Base-by-base conservation (phyloP, 1,140 invertebrate species). In the Tachypleus tridentatus region DNA sequence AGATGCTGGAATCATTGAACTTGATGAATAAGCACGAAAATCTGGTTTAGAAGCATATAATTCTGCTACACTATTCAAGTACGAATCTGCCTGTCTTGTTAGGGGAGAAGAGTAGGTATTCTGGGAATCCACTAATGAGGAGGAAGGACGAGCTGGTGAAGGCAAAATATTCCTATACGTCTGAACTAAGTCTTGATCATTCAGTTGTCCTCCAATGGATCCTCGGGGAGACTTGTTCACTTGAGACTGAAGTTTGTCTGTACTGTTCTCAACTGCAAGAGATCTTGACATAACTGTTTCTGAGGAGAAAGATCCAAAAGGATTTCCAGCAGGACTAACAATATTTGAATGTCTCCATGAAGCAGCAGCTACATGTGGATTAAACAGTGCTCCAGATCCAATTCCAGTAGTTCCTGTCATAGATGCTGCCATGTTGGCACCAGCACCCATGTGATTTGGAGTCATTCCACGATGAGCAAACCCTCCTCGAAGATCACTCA, bases 401-500 rank as follows among this genome's bases (percentile, higher is more conserved):
- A 29, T 29, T 29, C 29, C 29, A 29, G 29, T 29, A 29, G 29
- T 29, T 29, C 29, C 29, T 29, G 29, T 29, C 29, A 29, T 29
- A 29, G 29, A 29, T 29, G 29, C 29, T 29, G 29, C 29, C 29
- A 29, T 29, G 29, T 29, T 29, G 29, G 29, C 29, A 29, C 29
- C 29, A 29, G 29, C 29, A 29, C 29, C 29, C 29, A 29, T 29
- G 29, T 29, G 29, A 29, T 29, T 29, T 29, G 29, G 29, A 29
- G 29, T 29, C 29, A 29, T 29, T 29, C 29, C 29, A 29, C 29
- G 29, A 49, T 68, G 67, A 8, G 58, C 57, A 62, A 70, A 70
- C 6, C 69, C 69, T 51, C 64, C 67, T 49, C 69, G 48, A 5
- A 71, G 59, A 58, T 69, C 68, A 63, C 58, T 64, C 47, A 66